Conservation (phyloP, 2,797 vertebrate genomes). For the Sorex maritimensis region DNA sequence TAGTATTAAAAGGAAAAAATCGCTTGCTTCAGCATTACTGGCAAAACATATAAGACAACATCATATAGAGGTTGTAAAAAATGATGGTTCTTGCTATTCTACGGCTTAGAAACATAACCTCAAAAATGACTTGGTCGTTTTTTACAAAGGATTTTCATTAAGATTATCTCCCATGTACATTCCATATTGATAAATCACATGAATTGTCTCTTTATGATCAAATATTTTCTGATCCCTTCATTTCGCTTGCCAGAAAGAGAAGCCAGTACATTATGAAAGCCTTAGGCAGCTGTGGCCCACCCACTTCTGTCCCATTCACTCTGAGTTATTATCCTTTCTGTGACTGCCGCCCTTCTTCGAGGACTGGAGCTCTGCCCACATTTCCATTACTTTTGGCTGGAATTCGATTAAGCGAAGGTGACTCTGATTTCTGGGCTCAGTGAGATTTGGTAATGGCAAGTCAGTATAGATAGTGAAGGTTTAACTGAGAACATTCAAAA, state of each 20-base stretch:
- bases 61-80: slow-evolving; percentile 22
- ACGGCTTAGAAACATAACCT: slow-evolving; percentile 39
- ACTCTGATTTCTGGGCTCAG: slow-evolving; percentile 73
- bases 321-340: slow-evolving; percentile 24
- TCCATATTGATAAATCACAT: slow-evolving; percentile 34
- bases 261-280: not conserved
- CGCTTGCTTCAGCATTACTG: slow-evolving; percentile 38
- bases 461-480: not conserved
- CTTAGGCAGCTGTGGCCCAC: not conserved
- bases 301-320: slow-evolving; percentile 14
- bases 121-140: slow-evolving; percentile 42
- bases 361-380: slow-evolving; percentile 73
- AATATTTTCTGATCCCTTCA: slow-evolving; percentile 52
- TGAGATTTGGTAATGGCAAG: not conserved
- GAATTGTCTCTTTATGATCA: slow-evolving; percentile 39
- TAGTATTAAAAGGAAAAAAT: slow-evolving; percentile 24
- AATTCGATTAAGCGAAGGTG: slow-evolving; percentile 71
- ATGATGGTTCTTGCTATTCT: not conserved
- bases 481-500: not conserved
- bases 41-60: slow-evolving; percentile 17
- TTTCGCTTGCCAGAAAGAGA: slow-evolving; percentile 48
- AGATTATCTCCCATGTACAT: slow-evolving; percentile 24
- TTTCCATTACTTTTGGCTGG: slow-evolving; percentile 75
- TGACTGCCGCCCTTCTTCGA: not conserved
- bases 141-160: slow-evolving; percentile 6